Base-by-base conservation (phyloP, 2,797 vertebrate genomes). In the Pseudochirops corinnae region DNA sequence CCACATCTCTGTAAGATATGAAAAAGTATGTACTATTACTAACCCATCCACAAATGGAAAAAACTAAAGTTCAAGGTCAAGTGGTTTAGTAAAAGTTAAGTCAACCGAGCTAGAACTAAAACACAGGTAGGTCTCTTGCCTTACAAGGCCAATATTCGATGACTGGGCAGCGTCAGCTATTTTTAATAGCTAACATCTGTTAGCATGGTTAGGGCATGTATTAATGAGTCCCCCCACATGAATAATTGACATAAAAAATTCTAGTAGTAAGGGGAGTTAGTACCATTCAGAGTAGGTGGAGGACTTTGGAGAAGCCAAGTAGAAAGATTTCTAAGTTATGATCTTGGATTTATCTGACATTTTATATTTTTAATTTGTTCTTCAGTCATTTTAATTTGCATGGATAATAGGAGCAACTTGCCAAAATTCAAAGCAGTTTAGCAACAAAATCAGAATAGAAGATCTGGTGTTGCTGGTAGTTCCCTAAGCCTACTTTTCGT, bases 131-230 rank as follows among this genome's bases (percentile, higher is more conserved):
- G 7, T 21, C 14, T 87, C 24, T 90, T 50, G n/a, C 55, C 31
- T 90, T 56, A 57, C n/a, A 55, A 46, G 16, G 4, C 74, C 74
- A 87, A 92, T 21, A 55, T 46, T 62, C 39, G 33, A 50, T 46
- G 21, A 87, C 24, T 50, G 24, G 39, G 18, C 21, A 0, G 46
- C 26, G 74, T 87, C 39, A 87, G 39, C 74, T 46, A 46, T 50
- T 87, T 46, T 87, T 87, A 87, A 87, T 50, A 87, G 74, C 39
- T 87, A 87, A 87, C 74, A 87, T 87, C 74, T 87, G 74, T 87
- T 57, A 91, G 33, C 90, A 6, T 53, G 53, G 5, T 56, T 46
- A 31, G 24, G 55, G 39, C n/a, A 50, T 87, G 39, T 26, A 87
- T 87, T 87, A 87, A 87, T 87, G 74, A 50, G 39, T 87, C 39